These are phyloP conservation scores for Aphelocoma californica DNA, from an alignment of 2,797 vertebrate genomes.

Conservation along the genomic window DNA sequence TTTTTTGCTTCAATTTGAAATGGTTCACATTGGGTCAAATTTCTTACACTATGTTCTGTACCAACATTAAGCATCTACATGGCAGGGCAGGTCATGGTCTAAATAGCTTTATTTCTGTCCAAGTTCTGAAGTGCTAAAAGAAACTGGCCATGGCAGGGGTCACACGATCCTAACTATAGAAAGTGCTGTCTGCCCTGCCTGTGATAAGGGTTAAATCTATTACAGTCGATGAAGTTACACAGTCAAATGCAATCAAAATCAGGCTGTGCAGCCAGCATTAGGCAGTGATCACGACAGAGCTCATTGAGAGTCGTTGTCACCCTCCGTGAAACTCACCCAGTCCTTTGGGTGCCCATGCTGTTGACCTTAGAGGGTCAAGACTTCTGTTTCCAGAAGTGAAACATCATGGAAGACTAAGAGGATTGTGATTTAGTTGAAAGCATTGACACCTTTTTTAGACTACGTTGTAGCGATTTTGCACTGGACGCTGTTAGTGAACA, in stretches of 20 bases:
- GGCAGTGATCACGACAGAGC: not conserved
- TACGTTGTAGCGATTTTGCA: not conserved
- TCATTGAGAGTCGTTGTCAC: not conserved
- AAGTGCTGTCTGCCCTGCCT: not conserved
- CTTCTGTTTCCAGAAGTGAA: slow-evolving; percentile 6
- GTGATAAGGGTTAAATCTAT: slow-evolving; percentile 10
- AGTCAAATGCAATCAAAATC: slow-evolving; percentile 37
- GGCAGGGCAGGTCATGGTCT: not conserved
- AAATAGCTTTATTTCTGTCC: not conserved
- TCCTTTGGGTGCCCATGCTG: not conserved
- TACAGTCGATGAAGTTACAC: not conserved
- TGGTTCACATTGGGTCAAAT: not conserved
- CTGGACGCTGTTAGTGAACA: not conserved
- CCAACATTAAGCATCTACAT: not conserved
- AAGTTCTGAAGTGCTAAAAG: not conserved
- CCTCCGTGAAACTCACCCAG: not conserved
- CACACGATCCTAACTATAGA: not conserved
- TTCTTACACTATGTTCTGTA: not conserved
- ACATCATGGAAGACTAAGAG: not conserved
- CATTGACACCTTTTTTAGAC: not conserved
- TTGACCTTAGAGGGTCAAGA: not conserved
- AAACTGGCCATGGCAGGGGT: not conserved
- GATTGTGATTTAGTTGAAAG: slow-evolving; percentile 1
- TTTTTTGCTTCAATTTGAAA: not conserved
- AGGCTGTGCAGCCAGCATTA: not conserved